Evolutionary conservation across 2,797 vertebrate species (phyloP), one percentile per base, ranked within the genome.

Genomic region (Lutra lutra): DNA sequence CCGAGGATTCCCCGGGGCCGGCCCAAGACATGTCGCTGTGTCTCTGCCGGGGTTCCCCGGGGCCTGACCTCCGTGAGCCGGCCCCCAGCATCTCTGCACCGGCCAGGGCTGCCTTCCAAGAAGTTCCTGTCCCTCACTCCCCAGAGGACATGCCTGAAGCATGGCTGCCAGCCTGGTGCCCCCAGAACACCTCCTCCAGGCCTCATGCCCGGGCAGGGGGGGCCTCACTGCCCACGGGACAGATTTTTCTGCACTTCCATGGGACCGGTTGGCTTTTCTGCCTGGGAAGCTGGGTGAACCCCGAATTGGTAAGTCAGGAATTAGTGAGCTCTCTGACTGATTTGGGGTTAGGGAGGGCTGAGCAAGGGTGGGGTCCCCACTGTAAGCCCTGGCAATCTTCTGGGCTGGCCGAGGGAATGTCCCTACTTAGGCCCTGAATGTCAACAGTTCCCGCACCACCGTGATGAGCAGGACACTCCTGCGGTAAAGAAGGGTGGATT

Each of bases 331-430:
- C 54, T 14, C 7, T 0, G 10, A 21, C n/a, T 72, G 62, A 29
- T 18, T 54, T 43, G 80, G 77, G 75, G 40, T 17, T 56, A 89
- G 56, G 66, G 25, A 48, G 7, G 18, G 23, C 25, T 14, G 23
- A 23, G 2, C 32, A 5, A 68, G 15, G 43, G 3, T 0, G 0
- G 66, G 75, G 25, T 14, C 68, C 58, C 21, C 1, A 0, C 54
- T 18, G 7, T 21, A 21, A 89, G 68, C 58, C 54, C 27, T 11
- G 9, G 32, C 4, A 27, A 72, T 18, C 21, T 54, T 66, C 73
- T 46, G 54, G 51, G 77, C 46, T 38, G 64, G 54, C n/a, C 7
- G 35, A 20, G 4, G 54, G 18, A 46, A 64, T 15, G 15, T 56
- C 12, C n/a, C 58, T 8, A 29, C 21, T 1, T 58, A 23, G 73